Percentiles rank a stretch among this genome's conserved stretches.
Conservation (phyloP, 1,140 invertebrate genomes). For the Brachionus manjavacas region DNA sequence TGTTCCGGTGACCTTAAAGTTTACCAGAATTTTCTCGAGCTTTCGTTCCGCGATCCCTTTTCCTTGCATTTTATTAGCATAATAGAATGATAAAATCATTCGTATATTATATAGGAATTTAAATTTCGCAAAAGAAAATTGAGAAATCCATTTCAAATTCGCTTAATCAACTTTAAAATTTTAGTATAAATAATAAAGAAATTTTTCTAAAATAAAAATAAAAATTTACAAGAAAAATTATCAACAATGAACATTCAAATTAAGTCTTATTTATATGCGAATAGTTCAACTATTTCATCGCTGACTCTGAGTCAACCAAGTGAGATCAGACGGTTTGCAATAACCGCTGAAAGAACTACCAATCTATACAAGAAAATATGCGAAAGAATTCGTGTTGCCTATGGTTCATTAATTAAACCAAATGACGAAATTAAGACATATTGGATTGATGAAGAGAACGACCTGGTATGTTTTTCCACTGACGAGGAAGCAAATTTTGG, state of each 20-base stretch:
- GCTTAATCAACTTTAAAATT: neutral
- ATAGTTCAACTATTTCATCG: neutral
- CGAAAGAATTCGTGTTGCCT: neutral
- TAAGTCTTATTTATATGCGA: neutral
- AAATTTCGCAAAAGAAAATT: neutral
- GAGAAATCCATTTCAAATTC: slow-evolving; percentile 13
- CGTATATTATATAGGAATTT: neutral
- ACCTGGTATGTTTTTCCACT: neutral
- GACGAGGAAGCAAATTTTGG: neutral
- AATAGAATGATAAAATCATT: neutral
- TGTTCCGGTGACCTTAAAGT: neutral
- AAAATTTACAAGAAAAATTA: neutral
- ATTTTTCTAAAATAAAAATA: neutral
- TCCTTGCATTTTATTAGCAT: neutral
- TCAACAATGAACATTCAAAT: slow-evolving; percentile 37
- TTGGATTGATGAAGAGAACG: slow-evolving; percentile 41
- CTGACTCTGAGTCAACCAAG: neutral
- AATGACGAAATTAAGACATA: slow-evolving; percentile 17
- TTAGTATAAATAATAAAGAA: neutral
- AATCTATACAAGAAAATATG: neutral
- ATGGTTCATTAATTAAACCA: neutral
- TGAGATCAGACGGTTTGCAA: slow-evolving; percentile 33
- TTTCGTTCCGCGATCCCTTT: neutral
- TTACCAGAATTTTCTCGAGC: neutral
- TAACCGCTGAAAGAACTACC: neutral